Base-by-base conservation (phyloP, 2,888 invertebrate species). In the Leucania comma region DNA sequence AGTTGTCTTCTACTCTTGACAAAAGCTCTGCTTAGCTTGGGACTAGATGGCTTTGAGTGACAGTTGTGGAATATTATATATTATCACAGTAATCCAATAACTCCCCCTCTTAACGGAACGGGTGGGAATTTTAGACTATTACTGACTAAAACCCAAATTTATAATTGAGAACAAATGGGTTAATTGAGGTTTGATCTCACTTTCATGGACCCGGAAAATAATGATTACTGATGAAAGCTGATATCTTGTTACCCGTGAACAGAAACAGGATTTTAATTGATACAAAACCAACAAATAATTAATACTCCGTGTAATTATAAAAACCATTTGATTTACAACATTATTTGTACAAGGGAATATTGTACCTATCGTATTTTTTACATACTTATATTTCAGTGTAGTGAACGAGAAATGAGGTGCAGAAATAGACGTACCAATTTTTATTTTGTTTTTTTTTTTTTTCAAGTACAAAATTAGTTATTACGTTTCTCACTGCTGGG, bases 261-360 rank as follows among this genome's bases (percentile, higher is more conserved):
- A 9, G 38, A 42, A 68, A 48, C 12, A 29, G 35, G 38, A 59
- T 68, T 54, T 68, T 68, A 76, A 76, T 72, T 59, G 35, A 59
- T 38, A 76, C 17, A 20, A 59, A 73, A 75, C 48, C 53, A 24
- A 54, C 58, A 53, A 53, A 26, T 50, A 32, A 68, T 76, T 24
- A 54, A 59, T 53, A 59, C 59, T 14, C 14, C 32, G 2, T 8
- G n/a, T 62, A 58, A 74, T 78, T 69, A 69, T 20, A 17, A 48
- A 32, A 62, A 32, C 3, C 26, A 20, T 67, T 62, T 48, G 14
- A 58, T 53, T 26, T 38, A n/a, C 1, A 46, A 32, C 8, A 58
- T 46, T 77, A 61, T 77, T 62, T 62, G 26, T 35, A 20, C 5
- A 32, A 14, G 20, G 2, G n/a, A 56, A 54, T n/a, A 5, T 8